Conservation (phyloP, 2,888 invertebrate species). For the Agriotes lineatus region DNA sequence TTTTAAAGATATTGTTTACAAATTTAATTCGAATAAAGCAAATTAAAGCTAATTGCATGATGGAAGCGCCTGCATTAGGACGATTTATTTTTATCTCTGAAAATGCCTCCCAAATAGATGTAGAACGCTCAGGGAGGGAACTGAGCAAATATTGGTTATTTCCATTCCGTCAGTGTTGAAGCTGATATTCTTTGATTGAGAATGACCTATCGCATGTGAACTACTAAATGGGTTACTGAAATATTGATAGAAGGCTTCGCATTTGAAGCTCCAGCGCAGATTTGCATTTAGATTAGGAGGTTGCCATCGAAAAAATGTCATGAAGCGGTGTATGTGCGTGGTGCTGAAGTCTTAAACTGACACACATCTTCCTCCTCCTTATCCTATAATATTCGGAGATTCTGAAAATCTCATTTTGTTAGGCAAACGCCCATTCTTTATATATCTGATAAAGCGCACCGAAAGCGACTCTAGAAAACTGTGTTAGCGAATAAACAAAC, state of each 20-base stretch:
- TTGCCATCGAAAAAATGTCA: conserved; percentile 24
- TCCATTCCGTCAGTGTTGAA: neutral
- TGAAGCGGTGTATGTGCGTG: conserved; percentile 14
- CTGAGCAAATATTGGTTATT: no score
- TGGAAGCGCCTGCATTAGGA: no score
- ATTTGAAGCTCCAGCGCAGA: conserved; percentile 3
- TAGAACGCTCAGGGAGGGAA: no score
- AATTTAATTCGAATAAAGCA: no score
- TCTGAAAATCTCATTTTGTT: conserved; percentile 24
- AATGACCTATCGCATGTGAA: conserved; percentile 3
- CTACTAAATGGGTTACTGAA: neutral
- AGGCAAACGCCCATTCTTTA: conserved; percentile 21
- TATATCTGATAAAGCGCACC: conserved; percentile 26
- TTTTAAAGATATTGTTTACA: no score
- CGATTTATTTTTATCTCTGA: no score
- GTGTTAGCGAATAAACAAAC: conserved; percentile 31
- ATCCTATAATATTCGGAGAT: conserved; percentile 21
- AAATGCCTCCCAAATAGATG: no score
- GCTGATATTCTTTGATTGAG: neutral
- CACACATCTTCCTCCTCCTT: conserved; percentile 15
- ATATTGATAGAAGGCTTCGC: neutral
- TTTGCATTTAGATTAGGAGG: conserved; percentile 21
- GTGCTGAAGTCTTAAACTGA: conserved; percentile 22
- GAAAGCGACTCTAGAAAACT: conserved; percentile 24
- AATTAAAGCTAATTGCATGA: no score